These are phyloP conservation scores for Rousettus madagascariensis DNA, from an alignment of 2,797 vertebrate genomes.

Conservation along the genomic window DNA sequence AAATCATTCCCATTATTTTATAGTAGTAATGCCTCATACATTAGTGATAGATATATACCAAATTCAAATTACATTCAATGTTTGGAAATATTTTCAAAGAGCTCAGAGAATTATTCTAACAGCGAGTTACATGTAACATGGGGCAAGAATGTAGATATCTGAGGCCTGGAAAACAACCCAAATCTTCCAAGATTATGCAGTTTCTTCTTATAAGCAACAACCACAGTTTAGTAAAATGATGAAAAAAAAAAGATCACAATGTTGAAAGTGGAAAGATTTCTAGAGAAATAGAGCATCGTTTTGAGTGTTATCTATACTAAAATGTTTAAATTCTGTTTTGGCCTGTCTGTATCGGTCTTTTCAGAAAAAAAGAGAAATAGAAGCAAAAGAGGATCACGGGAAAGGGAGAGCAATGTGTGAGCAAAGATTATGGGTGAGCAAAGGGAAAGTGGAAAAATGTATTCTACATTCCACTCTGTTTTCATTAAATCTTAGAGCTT, in stretches of 20 bases:
- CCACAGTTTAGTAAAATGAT: neutral
- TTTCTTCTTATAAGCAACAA: slow-evolving; percentile 17
- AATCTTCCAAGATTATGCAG: neutral
- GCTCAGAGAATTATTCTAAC: neutral
- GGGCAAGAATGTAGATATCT: neutral
- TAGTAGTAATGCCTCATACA: neutral
- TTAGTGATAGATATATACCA: neutral
- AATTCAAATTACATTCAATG: neutral
- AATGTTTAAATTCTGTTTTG: neutral
- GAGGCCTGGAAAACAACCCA: neutral
- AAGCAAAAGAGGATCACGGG: neutral
- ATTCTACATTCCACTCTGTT: neutral
- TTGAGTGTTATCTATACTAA: neutral
- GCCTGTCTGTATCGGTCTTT: neutral
- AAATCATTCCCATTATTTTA: neutral
- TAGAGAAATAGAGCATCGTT: neutral
- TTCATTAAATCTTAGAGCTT: neutral
- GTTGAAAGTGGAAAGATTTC: slow-evolving; percentile 14
- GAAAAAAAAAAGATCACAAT: neutral
- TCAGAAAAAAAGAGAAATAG: neutral
- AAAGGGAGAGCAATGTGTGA: neutral
- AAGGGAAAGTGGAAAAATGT: neutral
- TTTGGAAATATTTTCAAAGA: slow-evolving; percentile 19
- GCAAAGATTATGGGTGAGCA: neutral
- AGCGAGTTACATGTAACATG: neutral